These are phyloP conservation scores for Coregonus clupeaformis DNA, from an alignment of 2,113 vertebrate genomes.

Conservation along the genomic window DNA sequence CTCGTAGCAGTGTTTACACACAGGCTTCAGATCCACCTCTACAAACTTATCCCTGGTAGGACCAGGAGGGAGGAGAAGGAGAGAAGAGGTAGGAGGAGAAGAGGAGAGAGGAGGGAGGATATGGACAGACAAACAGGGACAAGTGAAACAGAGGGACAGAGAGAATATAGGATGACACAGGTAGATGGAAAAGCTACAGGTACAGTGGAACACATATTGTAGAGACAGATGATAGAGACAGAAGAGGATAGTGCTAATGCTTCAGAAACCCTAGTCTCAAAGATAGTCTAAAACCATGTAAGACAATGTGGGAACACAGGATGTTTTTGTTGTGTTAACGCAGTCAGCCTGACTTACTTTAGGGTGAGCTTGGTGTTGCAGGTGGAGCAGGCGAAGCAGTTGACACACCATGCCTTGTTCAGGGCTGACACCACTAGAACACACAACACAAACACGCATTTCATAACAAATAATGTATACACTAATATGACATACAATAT, in stretches of 20 bases:
- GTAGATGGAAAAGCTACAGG: conserved; percentile 4
- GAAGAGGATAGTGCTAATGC: background rate
- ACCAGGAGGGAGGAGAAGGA: conserved; percentile 47
- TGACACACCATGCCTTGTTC: conserved; percentile 98
- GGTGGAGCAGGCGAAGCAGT: conserved; percentile 95
- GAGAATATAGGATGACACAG: background rate
- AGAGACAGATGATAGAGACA: background rate
- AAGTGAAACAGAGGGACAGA: conserved; percentile 8
- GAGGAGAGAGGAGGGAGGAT: conserved; percentile 19
- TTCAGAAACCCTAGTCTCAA: too few species aligned
- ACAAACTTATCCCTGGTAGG: conserved; percentile 95
- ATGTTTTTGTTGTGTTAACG: background rate
- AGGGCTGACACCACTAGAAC: conserved; percentile 92
- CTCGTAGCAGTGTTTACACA: conserved; percentile 98
- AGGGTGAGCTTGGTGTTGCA: conserved; percentile 97
- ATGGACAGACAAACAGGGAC: background rate
- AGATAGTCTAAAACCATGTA: too few species aligned
- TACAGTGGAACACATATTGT: conserved; percentile 2
- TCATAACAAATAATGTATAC: background rate
- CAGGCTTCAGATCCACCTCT: conserved; percentile 97
- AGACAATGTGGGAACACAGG: background rate
- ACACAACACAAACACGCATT: conserved; percentile 15
- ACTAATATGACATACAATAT: background rate
- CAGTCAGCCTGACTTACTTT: conserved; percentile 83
- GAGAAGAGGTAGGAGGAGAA: conserved; percentile 19